These are phyloP conservation scores for Trichonephila clavipes DNA, from an alignment of 1,140 invertebrate species.

Conservation along the genomic window DNA sequence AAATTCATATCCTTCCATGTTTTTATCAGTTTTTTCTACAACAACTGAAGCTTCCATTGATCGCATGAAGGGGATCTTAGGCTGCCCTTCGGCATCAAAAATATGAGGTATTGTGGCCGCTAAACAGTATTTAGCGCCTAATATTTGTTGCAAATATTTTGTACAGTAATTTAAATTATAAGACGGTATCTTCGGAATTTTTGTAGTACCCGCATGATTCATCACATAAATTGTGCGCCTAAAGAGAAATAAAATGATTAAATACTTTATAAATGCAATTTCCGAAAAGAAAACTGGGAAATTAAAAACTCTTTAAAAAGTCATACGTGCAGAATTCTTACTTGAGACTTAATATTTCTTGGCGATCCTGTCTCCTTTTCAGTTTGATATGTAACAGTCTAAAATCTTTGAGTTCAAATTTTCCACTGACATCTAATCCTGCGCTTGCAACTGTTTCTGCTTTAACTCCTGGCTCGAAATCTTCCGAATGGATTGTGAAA, in stretches of 20 bases:
- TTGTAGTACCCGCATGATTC: slow-evolving; percentile 37
- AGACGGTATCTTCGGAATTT: slow-evolving; percentile 36
- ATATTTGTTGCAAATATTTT: slow-evolving; percentile 56
- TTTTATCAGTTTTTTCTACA: slow-evolving; percentile 50
- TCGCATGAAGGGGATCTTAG: slow-evolving; percentile 59
- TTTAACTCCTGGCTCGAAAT: slow-evolving; percentile 88
- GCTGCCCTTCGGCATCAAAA: slow-evolving; percentile 41
- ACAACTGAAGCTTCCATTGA: slow-evolving; percentile 53
- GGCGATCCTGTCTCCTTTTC: slow-evolving; percentile 88
- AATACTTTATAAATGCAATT: neutral
- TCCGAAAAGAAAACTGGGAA: neutral
- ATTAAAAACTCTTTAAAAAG: neutral
- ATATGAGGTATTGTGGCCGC: slow-evolving; percentile 32
- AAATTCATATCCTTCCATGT: slow-evolving; percentile 65
- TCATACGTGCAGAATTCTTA: slow-evolving; percentile 76
- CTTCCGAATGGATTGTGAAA: slow-evolving; percentile 88
- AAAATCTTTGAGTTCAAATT: slow-evolving; percentile 84
- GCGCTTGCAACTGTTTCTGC: slow-evolving; percentile 87
- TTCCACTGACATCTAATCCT: slow-evolving; percentile 88
- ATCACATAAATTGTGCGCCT: slow-evolving; percentile 53
- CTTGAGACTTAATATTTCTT: slow-evolving; percentile 87
- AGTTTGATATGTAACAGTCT: slow-evolving; percentile 88
- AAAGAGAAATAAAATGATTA: neutral
- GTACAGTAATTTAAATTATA: slow-evolving; percentile 61
- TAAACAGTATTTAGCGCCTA: slow-evolving; percentile 40